Evolutionary conservation across 2,888 invertebrate species (phyloP).

Genomic region (Drepana falcataria): DNA sequence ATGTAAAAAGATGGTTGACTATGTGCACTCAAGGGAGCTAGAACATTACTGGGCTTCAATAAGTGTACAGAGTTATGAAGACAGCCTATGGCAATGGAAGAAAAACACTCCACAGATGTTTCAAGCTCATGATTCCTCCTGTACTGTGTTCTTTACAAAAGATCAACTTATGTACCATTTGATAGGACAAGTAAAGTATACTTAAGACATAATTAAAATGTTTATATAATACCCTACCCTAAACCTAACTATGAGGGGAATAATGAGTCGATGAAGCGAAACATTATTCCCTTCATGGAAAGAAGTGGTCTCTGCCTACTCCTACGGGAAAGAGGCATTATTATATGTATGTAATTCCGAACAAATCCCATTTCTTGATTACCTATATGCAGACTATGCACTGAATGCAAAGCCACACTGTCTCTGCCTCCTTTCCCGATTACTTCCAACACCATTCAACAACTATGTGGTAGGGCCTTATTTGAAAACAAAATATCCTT

Average conservation of each 20-base stretch:
- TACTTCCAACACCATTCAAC: no score
- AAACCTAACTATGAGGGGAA: no score
- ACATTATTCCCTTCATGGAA: neutral
- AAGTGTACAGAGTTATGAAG: constrained; percentile 56
- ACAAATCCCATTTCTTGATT: no score
- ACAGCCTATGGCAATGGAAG: constrained; percentile 55
- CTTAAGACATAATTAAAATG: constrained; percentile 23
- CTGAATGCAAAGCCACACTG: no score
- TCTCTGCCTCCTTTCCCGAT: no score
- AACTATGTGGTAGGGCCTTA: no score
- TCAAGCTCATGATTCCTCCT: constrained; percentile 54
- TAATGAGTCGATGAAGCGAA: constrained; percentile 4
- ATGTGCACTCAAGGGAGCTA: constrained; percentile 37
- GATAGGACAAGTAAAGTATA: constrained; percentile 63
- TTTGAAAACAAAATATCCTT: no score
- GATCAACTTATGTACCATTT: constrained; percentile 37
- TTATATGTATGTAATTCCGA: no score
- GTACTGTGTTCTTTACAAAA: constrained; percentile 50
- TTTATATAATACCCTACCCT: neutral
- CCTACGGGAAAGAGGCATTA: no score
- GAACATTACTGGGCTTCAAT: constrained; percentile 54
- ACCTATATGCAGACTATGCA: no score
- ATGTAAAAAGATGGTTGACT: constrained; percentile 36
- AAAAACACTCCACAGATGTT: constrained; percentile 45
- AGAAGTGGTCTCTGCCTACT: no score